A percentile compares a stretch with the other conserved stretches of the same genome.
Evolutionary conservation across 2,888 invertebrate species (phyloP).

Genomic region (Barypeithes pellucidus): DNA sequence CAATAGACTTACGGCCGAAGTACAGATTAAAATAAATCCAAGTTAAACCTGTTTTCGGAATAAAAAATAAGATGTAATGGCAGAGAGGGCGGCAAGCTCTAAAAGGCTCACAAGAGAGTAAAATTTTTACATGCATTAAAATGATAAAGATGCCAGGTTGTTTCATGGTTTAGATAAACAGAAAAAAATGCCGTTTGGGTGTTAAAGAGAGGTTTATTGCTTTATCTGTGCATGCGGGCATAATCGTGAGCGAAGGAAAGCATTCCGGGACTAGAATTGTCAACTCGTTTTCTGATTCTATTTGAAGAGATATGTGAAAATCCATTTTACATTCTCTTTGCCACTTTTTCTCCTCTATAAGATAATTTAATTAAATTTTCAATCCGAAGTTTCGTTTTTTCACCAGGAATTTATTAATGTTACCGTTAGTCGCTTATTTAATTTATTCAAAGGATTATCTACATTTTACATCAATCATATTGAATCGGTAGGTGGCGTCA

Average conservation of each 20-base stretch:
- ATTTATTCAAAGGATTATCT: too few species aligned
- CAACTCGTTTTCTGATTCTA: too few species aligned
- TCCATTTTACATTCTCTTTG: too few species aligned
- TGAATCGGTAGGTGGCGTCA: slow-evolving; percentile 12
- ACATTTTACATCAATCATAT: neutral
- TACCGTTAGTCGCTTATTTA: too few species aligned
- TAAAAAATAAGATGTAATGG: slow-evolving; percentile 24
- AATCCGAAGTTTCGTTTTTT: too few species aligned
- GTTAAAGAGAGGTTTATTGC: slow-evolving; percentile 12
- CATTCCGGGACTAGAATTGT: neutral
- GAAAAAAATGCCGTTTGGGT: slow-evolving; percentile 9
- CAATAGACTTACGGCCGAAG: neutral
- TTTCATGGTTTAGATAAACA: slow-evolving; percentile 27
- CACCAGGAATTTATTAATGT: too few species aligned
- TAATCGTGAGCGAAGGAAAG: neutral
- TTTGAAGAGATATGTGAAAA: too few species aligned
- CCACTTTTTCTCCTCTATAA: too few species aligned
- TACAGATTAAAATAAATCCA: neutral
- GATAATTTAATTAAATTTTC: too few species aligned
- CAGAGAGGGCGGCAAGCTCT: neutral
- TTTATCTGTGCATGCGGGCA: slow-evolving; percentile 4
- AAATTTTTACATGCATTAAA: slow-evolving; percentile 29
- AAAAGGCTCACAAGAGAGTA: slow-evolving; percentile 4
- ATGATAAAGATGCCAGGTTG: slow-evolving; percentile 22
- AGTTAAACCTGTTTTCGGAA: slow-evolving; percentile 9